Evolutionary conservation across 1,140 invertebrate genomes (phyloP).

Genomic region (honey bee (Apis mellifera)): Amel_HAv3.1 CM009941.2:11433001-11433500

Average conservation of each 20-base stretch:
- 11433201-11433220: slow-evolving; percentile 50
- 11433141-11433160: neutral
- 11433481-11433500: slow-evolving; percentile 71
- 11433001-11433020: neutral
- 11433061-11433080: neutral
- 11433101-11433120: slow-evolving; percentile 1
- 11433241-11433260: slow-evolving; percentile 66
- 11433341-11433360: neutral
- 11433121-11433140: neutral
- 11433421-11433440: slow-evolving; percentile 61
- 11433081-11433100: neutral
- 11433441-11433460: slow-evolving; percentile 60
- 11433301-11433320: slow-evolving; percentile 43
- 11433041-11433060: slow-evolving; percentile 11
- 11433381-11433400: slow-evolving; percentile 46
- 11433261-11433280: slow-evolving; percentile 49
- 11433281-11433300: slow-evolving; percentile 59
- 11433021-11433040: neutral
- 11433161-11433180: neutral
- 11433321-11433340: no score
- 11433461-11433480: slow-evolving; percentile 66
- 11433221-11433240: slow-evolving; percentile 59
- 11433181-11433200: neutral
- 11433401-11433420: slow-evolving; percentile 61
- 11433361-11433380: neutral